phyloP scores from a whole-genome alignment of 92 coral and sea anemone genomes.

The Pocillopora grandis region DNA sequence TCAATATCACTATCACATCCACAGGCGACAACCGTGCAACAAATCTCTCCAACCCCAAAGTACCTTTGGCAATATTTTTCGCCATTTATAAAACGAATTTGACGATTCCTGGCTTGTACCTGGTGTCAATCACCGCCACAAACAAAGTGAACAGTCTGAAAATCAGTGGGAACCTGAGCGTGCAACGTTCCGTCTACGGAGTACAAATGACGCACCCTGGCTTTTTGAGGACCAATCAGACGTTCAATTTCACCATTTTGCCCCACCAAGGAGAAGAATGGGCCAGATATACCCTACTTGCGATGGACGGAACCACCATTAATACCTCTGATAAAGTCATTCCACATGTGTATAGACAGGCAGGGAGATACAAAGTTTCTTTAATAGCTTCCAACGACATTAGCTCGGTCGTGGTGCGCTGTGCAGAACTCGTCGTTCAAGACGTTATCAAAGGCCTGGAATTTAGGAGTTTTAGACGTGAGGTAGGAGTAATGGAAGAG shows the following conservation, averaged over 20 bases:
- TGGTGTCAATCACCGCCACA: slow-evolving; percentile 57
- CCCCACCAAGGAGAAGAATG: slow-evolving; percentile 45
- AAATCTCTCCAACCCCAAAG: slow-evolving; percentile 57
- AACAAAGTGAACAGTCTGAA: slow-evolving; percentile 47
- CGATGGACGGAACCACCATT: slow-evolving; percentile 44
- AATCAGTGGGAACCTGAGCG: slow-evolving; percentile 46
- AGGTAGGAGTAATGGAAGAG: slow-evolving; percentile 28
- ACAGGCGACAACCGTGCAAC: slow-evolving; percentile 46
- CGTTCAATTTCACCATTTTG: slow-evolving; percentile 48
- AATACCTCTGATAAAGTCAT: slow-evolving; percentile 36
- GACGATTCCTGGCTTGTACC: slow-evolving; percentile 41
- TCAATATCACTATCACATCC: slow-evolving; percentile 46
- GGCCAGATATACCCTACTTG: slow-evolving; percentile 43
- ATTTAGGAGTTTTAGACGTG: slow-evolving; percentile 18
- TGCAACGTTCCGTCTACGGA: slow-evolving; percentile 46
- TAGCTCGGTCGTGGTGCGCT: slow-evolving; percentile 39
- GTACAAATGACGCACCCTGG: slow-evolving; percentile 23
- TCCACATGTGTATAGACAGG: slow-evolving; percentile 27
- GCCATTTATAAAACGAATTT: slow-evolving; percentile 50
- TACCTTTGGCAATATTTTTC: slow-evolving; percentile 48
- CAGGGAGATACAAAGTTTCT: slow-evolving; percentile 45
- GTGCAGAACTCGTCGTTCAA: slow-evolving; percentile 33
- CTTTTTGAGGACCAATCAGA: slow-evolving; percentile 45
- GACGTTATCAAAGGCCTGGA: slow-evolving; percentile 45
- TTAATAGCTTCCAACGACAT: slow-evolving; percentile 60